phyloP scores from a whole-genome alignment of 2,113 vertebrate species.

The Chloroceryle aenea region DNA sequence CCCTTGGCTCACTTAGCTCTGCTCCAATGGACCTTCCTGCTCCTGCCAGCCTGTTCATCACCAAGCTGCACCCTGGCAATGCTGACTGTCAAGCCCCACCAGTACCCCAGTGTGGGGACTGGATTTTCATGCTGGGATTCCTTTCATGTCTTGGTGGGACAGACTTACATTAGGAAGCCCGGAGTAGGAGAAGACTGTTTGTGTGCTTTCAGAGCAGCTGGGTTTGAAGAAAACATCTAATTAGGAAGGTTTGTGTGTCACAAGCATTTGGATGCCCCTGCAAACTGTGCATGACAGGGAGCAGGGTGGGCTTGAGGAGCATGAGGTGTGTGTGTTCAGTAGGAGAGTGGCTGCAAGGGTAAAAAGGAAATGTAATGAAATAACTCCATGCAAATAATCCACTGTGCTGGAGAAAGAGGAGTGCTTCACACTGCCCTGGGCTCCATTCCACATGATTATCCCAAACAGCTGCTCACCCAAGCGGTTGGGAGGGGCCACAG shows the following conservation, averaged over 20 bases:
- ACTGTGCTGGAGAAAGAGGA: background rate
- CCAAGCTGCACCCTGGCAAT: background rate
- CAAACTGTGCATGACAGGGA: background rate
- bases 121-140: background rate
- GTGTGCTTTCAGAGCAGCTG: background rate
- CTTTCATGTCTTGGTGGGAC: background rate
- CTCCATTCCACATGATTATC: too few relatives aligned
- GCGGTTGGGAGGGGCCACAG: too few relatives aligned
- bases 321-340: background rate
- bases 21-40: rapidly evolving
- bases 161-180: background rate
- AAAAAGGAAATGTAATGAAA: background rate
- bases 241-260: background rate
- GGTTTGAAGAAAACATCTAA: background rate
- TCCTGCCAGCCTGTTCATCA: background rate
- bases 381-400: background rate
- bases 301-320: background rate
- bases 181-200: background rate
- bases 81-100: background rate
- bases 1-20: background rate
- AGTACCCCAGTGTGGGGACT: background rate
- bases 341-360: background rate
- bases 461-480: too few relatives aligned
- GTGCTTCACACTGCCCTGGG: background rate
- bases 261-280: background rate